Conservation (phyloP, 2,888 invertebrate genomes). For the Harpalus rufipes region DNA sequence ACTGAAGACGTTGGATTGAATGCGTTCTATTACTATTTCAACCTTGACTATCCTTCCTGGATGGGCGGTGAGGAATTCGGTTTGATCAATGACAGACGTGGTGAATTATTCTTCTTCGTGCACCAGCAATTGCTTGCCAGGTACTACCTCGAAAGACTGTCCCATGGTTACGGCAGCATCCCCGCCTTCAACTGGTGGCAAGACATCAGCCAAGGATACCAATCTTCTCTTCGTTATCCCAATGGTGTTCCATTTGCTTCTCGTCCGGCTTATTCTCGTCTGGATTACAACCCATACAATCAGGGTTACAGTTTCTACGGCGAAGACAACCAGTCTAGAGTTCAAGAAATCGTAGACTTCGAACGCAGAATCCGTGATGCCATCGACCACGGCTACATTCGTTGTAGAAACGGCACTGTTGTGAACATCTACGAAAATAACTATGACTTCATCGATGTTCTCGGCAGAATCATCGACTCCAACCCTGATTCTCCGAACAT, state of each 20-base stretch:
- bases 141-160: slow-evolving; percentile 84
- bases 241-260: slow-evolving; percentile 82
- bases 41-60: slow-evolving; percentile 82
- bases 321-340: slow-evolving; percentile 71
- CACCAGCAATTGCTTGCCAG: slow-evolving; percentile 85
- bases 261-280: slow-evolving; percentile 77
- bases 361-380: slow-evolving; percentile 81
- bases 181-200: slow-evolving; percentile 79
- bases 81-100: slow-evolving; percentile 75
- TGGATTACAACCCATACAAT: slow-evolving; percentile 71
- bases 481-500: slow-evolving; percentile 83
- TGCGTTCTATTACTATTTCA: slow-evolving; percentile 82
- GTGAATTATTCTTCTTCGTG: slow-evolving; percentile 82
- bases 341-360: slow-evolving; percentile 79
- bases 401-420: slow-evolving; percentile 78
- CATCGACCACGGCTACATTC: slow-evolving; percentile 80
- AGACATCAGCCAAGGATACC: slow-evolving; percentile 78
- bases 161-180: slow-evolving; percentile 82
- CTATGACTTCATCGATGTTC: slow-evolving; percentile 82
- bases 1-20: slow-evolving; percentile 84
- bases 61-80: slow-evolving; percentile 78
- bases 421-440: slow-evolving; percentile 81
- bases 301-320: slow-evolving; percentile 76
- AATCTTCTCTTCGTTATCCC: slow-evolving; percentile 81
- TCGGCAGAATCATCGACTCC: slow-evolving; percentile 84